A percentile compares a stretch with the other conserved stretches of the same genome.
Conservation (phyloP, 2,888 invertebrate species). For the Petrolisthes cinctipes region DNA sequence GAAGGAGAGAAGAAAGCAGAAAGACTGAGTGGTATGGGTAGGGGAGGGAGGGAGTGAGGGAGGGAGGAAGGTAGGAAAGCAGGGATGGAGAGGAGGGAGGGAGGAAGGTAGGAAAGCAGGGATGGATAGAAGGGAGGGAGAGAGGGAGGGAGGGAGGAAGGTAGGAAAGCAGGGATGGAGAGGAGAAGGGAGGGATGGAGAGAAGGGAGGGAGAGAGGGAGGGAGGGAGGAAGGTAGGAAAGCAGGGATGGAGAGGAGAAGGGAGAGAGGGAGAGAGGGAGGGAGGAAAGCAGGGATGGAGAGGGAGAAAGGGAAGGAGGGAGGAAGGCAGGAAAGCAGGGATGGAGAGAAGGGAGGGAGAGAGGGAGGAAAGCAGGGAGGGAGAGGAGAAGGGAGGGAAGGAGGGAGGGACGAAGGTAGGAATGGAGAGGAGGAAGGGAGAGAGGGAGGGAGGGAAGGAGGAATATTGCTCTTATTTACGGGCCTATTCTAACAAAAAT, state of each 20-base stretch:
- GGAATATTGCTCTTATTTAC: slow-evolving; percentile 48
- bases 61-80: not conserved
- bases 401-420: not conserved
- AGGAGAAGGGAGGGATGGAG: not conserved
- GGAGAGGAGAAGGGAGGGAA: not conserved
- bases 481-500: slow-evolving; percentile 50
- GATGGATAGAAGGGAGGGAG: not conserved
- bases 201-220: slow-evolving; percentile 2
- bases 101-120: slow-evolving; percentile 10
- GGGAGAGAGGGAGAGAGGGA: slow-evolving; percentile 10
- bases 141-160: not conserved
- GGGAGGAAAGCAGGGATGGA: not conserved
- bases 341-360: not conserved
- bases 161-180: not conserved
- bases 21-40: not conserved
- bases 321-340: not conserved
- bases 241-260: not conserved
- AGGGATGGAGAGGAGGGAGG: not conserved
- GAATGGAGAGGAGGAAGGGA: not conserved
- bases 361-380: not conserved
- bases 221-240: slow-evolving; percentile 15
- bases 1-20: not conserved
- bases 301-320: not conserved
- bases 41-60: not conserved
- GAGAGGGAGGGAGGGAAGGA: not conserved